phyloP scores from a whole-genome alignment of 1,140 invertebrate genomes.

The Euura lappo region DNA sequence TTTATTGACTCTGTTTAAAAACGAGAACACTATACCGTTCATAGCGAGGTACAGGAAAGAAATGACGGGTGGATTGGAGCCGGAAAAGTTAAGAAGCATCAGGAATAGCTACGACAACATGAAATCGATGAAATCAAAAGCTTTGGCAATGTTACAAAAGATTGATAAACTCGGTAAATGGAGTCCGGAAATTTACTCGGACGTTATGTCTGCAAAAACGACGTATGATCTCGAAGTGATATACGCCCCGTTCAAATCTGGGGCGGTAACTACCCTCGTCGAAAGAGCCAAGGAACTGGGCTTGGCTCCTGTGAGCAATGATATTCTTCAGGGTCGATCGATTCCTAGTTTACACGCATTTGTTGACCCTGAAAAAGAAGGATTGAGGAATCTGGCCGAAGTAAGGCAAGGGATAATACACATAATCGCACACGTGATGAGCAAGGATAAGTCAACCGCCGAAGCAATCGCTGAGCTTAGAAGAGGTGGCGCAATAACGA shows the following conservation, averaged over 20 bases:
- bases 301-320: conserved; percentile 60
- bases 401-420: conserved; percentile 74
- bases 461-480: conserved; percentile 70
- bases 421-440: conserved; percentile 81
- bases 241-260: conserved; percentile 80
- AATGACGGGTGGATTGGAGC: conserved; percentile 67
- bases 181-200: conserved; percentile 60
- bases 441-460: conserved; percentile 76
- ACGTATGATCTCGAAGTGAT: conserved; percentile 73
- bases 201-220: conserved; percentile 64
- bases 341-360: conserved; percentile 39
- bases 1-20: conserved; percentile 68
- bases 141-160: conserved; percentile 60
- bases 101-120: conserved; percentile 70
- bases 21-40: conserved; percentile 82
- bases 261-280: conserved; percentile 73
- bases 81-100: conserved; percentile 72
- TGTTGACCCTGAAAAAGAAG: conserved; percentile 62
- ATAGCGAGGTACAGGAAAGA: conserved; percentile 79
- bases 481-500: conserved; percentile 25
- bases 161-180: conserved; percentile 68
- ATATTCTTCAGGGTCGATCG: conserved; percentile 31
- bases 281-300: conserved; percentile 79
- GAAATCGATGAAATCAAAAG: conserved; percentile 62
- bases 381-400: conserved; percentile 66